Base-by-base conservation (phyloP, 2,113 vertebrate genomes). In the Antechinus stuartii region DNA sequence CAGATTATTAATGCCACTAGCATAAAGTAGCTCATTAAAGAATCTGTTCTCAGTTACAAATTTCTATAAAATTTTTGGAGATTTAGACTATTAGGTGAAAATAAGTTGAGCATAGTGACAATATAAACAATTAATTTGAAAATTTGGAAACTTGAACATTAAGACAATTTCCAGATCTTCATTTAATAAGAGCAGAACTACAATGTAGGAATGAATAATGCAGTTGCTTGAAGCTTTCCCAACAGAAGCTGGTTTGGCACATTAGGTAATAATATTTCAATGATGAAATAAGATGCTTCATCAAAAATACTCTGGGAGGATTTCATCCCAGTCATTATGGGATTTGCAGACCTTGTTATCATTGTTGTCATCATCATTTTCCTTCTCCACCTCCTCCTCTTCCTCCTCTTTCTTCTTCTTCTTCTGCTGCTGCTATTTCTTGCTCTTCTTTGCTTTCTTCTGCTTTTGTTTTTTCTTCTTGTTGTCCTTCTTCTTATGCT, bases 1-100 rank as follows among this genome's bases (percentile, higher is more conserved):
- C 53, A 54, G 49, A 92, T 95, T 95, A 92, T 95, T 90, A 96
- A 94, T 91, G 30, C 14, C 76, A 54, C 10, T 22, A 68, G 9
- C 8, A 49, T 90, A 30, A 56, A 94, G 76, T 52, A 2, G 57
- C 30, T 46, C 52, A 84, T 89, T 90, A 23, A 0, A 61, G 57
- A 94, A 46, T n/a, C 52, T 93, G 89, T 10, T 91, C n/a, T 92
- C 52, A 49, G 35, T 14, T 91, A 50, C 68, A 94, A 90, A 68
- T 97, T 55, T 76, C 84, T 95, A 47, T 54, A 76, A 91, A 92
- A 91, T 54, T 94, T 68, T 91, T 53, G 68, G 91, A 92, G 46
- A 92, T 89, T 56, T 91, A 50, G 46, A 26, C 56, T 89, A 30
- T 90, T 95, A 93, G 57, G 94, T 47, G 24, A 95, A 93, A 92